Conservation (phyloP, 2,888 invertebrate genomes). For the Isoperla grammatica region DNA sequence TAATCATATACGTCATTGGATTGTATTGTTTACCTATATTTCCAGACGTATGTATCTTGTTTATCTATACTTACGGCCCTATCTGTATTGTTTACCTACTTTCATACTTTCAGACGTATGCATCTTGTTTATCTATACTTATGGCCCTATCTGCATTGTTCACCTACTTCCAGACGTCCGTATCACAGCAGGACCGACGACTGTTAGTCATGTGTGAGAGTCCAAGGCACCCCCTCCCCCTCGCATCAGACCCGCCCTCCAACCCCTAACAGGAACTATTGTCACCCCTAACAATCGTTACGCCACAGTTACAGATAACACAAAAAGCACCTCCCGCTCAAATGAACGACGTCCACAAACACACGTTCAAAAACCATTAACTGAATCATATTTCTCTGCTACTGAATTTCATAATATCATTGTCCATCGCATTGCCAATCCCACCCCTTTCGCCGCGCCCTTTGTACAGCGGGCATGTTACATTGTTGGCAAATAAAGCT, state of each 20-base stretch:
- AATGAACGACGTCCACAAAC: constrained; percentile 9
- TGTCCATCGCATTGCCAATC: constrained; percentile 4
- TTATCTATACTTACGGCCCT: too few relatives aligned
- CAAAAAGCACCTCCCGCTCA: neutral
- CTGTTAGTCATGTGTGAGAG: too few relatives aligned
- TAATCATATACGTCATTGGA: too few relatives aligned
- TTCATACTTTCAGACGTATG: too few relatives aligned
- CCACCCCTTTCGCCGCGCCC: constrained; percentile 11
- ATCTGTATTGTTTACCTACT: too few relatives aligned
- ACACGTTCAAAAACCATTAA: constrained; percentile 17
- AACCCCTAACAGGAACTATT: neutral
- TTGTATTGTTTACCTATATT: too few relatives aligned
- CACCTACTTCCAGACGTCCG: too few relatives aligned
- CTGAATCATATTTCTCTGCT: constrained; percentile 17
- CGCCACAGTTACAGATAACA: constrained; percentile 15
- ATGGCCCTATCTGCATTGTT: too few relatives aligned
- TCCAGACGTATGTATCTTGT: too few relatives aligned
- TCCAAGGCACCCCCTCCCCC: too few relatives aligned
- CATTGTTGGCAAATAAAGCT: constrained; percentile 17
- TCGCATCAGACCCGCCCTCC: neutral
- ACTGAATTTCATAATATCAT: constrained; percentile 7
- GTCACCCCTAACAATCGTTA: constrained; percentile 1
- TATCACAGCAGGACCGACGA: too few relatives aligned
- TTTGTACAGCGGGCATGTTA: neutral
- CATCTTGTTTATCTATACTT: too few relatives aligned